phyloP scores from a whole-genome alignment of 2,113 vertebrate species.

The Xerus inauris region DNA sequence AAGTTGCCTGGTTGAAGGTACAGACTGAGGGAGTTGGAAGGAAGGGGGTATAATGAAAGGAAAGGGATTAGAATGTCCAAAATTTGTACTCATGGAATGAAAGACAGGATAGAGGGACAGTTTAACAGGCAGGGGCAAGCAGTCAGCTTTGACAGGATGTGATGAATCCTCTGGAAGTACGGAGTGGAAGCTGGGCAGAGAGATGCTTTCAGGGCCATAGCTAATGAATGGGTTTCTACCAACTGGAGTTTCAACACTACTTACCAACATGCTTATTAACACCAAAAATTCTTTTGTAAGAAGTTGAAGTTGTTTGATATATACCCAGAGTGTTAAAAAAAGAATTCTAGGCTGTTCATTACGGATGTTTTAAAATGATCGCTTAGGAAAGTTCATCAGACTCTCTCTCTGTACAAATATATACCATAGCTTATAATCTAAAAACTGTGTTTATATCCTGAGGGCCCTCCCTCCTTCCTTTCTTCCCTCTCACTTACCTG shows the following conservation, averaged over 20 bases:
- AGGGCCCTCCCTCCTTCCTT: fast-evolving
- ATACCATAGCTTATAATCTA: neutral
- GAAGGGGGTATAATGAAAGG: neutral
- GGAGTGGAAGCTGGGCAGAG: neutral
- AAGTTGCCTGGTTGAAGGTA: neutral
- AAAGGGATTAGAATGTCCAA: neutral
- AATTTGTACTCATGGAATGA: neutral
- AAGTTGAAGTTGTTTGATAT: neutral
- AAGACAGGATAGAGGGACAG: neutral
- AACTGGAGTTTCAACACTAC: neutral
- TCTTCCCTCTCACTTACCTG: neutral
- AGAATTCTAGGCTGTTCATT: neutral
- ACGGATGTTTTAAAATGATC: neutral
- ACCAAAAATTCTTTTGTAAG: neutral
- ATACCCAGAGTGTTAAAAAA: neutral
- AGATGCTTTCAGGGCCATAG: neutral
- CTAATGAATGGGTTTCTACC: neutral
- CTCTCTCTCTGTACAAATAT: neutral
- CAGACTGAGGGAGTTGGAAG: neutral
- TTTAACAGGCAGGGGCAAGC: neutral
- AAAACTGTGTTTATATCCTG: neutral
- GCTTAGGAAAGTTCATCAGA: neutral
- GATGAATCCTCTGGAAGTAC: neutral
- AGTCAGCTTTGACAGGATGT: neutral
- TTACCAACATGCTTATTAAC: neutral